Conservation (phyloP, 2,888 invertebrate species). For the Dasypolia templi region DNA sequence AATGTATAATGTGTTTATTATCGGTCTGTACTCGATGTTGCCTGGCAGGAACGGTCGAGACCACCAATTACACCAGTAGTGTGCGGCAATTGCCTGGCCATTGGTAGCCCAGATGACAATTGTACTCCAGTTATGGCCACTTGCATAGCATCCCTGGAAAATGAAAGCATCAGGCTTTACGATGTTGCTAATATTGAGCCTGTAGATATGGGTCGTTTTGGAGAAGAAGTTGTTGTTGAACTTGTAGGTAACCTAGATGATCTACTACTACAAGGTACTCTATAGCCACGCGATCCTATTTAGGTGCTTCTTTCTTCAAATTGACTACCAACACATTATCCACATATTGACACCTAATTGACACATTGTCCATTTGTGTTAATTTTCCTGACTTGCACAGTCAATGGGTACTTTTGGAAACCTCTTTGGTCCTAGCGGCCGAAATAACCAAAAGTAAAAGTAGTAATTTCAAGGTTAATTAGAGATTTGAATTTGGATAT, state of each 20-base stretch:
- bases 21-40: slow-evolving; percentile 47
- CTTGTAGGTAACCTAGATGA: neutral
- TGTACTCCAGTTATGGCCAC: slow-evolving; percentile 77
- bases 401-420: neutral
- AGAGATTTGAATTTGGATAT: neutral
- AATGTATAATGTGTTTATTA: slow-evolving; percentile 57
- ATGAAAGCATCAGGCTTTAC: slow-evolving; percentile 43
- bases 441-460: no score
- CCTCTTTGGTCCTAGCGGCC: neutral
- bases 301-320: neutral
- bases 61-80: slow-evolving; percentile 77
- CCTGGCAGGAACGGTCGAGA: slow-evolving; percentile 65
- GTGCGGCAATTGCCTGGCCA: slow-evolving; percentile 77
- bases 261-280: neutral
- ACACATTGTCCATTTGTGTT: neutral
- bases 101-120: slow-evolving; percentile 72
- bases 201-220: slow-evolving; percentile 9
- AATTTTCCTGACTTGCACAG: neutral
- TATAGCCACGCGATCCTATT: neutral
- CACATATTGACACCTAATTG: neutral
- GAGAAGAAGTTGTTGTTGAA: neutral
- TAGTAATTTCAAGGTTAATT: no score
- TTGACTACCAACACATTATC: neutral
- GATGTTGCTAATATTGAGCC: slow-evolving; percentile 27
- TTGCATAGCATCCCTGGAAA: slow-evolving; percentile 71